Evolutionary conservation across 2,113 vertebrate species (phyloP).

Genomic region (Phrynosoma blainvillii): DNA sequence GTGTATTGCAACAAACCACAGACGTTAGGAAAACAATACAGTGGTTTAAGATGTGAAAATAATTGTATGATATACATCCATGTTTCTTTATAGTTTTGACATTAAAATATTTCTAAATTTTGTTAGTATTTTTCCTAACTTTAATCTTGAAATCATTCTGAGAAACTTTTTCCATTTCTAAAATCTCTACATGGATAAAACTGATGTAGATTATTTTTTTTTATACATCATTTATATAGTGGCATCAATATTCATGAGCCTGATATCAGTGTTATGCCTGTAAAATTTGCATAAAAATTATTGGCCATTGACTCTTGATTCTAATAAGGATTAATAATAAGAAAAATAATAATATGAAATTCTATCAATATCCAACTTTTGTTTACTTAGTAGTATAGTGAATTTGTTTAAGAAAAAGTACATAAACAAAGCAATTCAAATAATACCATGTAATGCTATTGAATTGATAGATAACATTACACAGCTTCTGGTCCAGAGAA

Average conservation of each 20-base stretch:
- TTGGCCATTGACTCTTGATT: background rate
- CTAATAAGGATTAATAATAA: background rate
- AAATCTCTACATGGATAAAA: background rate
- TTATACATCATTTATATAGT: background rate
- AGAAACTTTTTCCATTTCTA: background rate
- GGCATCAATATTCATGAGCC: background rate
- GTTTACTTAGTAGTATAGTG: background rate
- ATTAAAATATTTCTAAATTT: background rate
- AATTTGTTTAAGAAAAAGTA: slow-evolving; percentile 6
- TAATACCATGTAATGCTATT: slow-evolving; percentile 40
- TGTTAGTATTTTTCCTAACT: background rate
- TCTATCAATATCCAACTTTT: background rate
- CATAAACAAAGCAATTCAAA: slow-evolving; percentile 16
- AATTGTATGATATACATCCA: background rate
- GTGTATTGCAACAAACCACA: background rate
- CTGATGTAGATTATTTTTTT: background rate
- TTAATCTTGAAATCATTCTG: background rate
- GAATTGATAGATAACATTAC: slow-evolving; percentile 45
- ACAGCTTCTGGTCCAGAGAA: slow-evolving; percentile 41
- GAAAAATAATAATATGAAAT: background rate
- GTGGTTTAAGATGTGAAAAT: background rate
- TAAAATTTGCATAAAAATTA: background rate
- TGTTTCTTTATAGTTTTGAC: background rate
- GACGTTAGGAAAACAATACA: slow-evolving; percentile 8
- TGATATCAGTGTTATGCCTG: background rate